These are phyloP conservation scores for Pseudococcus jackbeardsleyi DNA, from an alignment of 2,888 invertebrate genomes.

Conservation along the genomic window DNA sequence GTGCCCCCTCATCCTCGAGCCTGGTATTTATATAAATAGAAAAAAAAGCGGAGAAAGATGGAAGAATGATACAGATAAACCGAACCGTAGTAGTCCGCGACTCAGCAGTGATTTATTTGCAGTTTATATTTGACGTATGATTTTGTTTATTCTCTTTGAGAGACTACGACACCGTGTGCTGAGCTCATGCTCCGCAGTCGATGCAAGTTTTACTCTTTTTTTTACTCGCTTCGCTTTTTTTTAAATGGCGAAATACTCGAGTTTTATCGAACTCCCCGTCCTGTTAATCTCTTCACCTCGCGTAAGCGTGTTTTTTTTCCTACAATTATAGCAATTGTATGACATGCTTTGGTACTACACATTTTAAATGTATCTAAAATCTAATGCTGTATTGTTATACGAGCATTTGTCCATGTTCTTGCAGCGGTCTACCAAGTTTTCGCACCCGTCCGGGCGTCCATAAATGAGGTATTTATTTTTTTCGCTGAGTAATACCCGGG, in stretches of 20 bases:
- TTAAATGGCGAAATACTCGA: background rate
- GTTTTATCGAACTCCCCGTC: background rate
- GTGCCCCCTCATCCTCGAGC: background rate
- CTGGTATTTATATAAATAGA: conserved; percentile 17
- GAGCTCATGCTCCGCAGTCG: background rate
- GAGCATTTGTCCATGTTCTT: background rate
- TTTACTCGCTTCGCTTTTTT: background rate
- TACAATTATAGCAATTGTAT: background rate
- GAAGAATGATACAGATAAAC: background rate
- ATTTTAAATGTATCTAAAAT: background rate
- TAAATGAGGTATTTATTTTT: background rate
- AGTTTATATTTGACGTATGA: conserved; percentile 32
- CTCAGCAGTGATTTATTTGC: conserved; percentile 8
- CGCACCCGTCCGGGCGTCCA: background rate
- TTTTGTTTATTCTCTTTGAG: conserved; percentile 46
- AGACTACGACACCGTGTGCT: background rate
- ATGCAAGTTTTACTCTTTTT: background rate
- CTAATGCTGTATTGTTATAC: background rate
- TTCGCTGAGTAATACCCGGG: background rate
- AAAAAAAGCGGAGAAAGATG: background rate
- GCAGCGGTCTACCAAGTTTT: background rate
- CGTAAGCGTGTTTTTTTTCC: background rate
- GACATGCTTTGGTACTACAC: background rate
- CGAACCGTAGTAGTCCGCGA: background rate
- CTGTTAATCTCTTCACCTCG: background rate